Conservation (phyloP, 2,113 vertebrate genomes). For the Phycodurus eques region DNA sequence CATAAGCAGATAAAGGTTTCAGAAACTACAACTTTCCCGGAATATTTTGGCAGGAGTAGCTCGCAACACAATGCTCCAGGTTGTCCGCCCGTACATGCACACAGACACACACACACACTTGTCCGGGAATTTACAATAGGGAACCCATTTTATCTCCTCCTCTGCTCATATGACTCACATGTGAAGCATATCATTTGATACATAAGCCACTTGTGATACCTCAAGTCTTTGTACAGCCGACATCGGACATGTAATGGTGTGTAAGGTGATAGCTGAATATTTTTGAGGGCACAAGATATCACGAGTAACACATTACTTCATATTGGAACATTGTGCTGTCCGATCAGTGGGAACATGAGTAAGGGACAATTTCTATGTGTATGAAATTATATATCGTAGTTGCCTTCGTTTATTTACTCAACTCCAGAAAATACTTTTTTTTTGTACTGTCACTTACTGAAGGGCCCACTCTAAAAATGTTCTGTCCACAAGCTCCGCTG, state of each 20-base stretch:
- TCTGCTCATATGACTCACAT: conserved; percentile 6
- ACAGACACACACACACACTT: neutral
- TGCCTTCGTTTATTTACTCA: neutral
- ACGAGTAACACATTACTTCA: neutral
- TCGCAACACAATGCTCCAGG: conserved; percentile 26
- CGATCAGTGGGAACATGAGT: neutral
- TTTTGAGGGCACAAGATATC: neutral
- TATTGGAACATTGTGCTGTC: conserved; percentile 14
- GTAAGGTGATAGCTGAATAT: conserved; percentile 42
- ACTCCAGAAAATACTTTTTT: neutral
- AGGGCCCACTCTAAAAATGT: no score
- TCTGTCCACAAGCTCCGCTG: no score
- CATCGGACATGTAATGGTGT: conserved; percentile 4
- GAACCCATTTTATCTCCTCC: neutral
- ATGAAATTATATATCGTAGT: neutral
- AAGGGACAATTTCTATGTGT: no score
- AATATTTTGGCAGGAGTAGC: conserved; percentile 1
- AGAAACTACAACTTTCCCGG: conserved; percentile 5
- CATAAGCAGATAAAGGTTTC: neutral
- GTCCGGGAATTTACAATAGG: conserved; percentile 15
- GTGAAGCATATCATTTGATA: conserved; percentile 9
- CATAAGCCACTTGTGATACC: neutral
- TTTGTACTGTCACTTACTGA: neutral
- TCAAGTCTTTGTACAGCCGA: neutral
- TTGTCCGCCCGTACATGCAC: conserved; percentile 32